A percentile compares a stretch with the other conserved stretches of the same genome.
Conservation (phyloP, 2,888 invertebrate genomes). For the Melanostoma mellinum region DNA sequence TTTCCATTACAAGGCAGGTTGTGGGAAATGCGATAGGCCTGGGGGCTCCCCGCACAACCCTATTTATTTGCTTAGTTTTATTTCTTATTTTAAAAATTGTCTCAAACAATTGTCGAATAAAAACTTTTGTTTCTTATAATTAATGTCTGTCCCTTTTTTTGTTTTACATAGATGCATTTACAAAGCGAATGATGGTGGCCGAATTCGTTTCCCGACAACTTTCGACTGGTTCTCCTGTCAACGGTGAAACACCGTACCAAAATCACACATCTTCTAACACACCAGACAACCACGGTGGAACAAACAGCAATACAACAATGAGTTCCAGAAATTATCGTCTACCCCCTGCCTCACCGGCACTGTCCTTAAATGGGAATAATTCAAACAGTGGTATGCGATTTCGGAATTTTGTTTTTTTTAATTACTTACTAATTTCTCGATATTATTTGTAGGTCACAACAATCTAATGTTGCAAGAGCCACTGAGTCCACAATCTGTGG, state of each 20-base stretch:
- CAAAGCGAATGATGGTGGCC: conserved; percentile 90
- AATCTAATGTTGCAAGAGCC: conserved; percentile 76
- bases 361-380: conserved; percentile 80
- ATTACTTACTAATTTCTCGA: not conserved
- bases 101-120: not conserved
- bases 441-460: conserved; percentile 47
- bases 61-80: too few species aligned
- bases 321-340: conserved; percentile 75
- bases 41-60: too few species aligned
- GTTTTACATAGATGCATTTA: conserved; percentile 51
- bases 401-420: conserved; percentile 52
- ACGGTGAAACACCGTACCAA: conserved; percentile 85
- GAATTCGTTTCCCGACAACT: conserved; percentile 91
- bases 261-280: conserved; percentile 82
- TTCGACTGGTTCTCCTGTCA: conserved; percentile 87
- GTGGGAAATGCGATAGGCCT: too few species aligned
- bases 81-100: not conserved
- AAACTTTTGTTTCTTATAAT: not conserved
- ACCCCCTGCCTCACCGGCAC: conserved; percentile 82
- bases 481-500: conserved; percentile 82
- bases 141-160: not conserved
- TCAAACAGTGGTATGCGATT: conserved; percentile 77
- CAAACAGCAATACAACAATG: conserved; percentile 76
- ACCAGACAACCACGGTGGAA: conserved; percentile 73
- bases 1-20: too few species aligned